Conservation (phyloP, 2,797 vertebrate species). For the Loriculus beryllinus region DNA sequence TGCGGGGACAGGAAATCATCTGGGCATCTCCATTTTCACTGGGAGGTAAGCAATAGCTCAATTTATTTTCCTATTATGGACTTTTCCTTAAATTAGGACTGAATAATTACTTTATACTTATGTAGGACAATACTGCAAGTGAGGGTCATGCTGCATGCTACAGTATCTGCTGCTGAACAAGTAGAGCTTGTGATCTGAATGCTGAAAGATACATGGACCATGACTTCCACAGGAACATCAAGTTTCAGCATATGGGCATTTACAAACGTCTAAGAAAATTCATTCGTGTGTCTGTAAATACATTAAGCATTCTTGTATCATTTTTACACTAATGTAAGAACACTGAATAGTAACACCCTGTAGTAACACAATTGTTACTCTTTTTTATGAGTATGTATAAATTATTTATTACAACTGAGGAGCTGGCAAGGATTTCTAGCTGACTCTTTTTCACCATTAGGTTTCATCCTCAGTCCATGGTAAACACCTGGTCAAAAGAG, state of each 20-base stretch:
- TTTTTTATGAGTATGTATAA: background rate
- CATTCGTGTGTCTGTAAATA: background rate
- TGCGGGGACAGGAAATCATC: background rate
- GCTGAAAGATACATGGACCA: background rate
- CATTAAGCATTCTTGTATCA: background rate
- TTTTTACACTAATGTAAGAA: background rate
- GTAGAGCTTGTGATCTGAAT: background rate
- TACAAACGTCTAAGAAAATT: background rate
- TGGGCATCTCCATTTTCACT: background rate
- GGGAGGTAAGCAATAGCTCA: background rate
- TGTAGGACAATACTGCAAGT: background rate
- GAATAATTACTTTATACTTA: background rate
- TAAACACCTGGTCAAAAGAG: background rate
- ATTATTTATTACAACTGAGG: background rate
- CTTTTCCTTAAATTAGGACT: background rate
- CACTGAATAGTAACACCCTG: background rate
- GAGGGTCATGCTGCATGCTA: background rate
- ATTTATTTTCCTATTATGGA: background rate
- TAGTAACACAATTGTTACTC: background rate
- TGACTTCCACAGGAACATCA: background rate
- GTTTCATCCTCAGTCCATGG: background rate
- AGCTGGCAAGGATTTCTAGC: background rate
- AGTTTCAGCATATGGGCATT: rapidly evolving
- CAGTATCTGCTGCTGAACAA: background rate
- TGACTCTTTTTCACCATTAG: background rate